These are phyloP conservation scores for Stratiomys singularior DNA, from an alignment of 2,888 invertebrate genomes.

Conservation along the genomic window DNA sequence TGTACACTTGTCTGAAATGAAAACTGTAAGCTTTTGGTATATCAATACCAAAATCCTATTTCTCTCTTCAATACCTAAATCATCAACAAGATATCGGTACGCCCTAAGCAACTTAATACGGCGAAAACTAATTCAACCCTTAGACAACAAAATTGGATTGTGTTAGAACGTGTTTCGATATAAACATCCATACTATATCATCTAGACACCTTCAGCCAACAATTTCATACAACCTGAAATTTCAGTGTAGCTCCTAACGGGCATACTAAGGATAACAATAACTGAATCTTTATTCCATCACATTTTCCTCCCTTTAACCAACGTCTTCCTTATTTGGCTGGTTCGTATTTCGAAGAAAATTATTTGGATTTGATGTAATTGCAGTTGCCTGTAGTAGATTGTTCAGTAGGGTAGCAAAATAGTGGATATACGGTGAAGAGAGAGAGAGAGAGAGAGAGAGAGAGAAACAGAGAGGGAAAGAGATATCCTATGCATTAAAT, in stretches of 20 bases:
- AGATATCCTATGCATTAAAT: not conserved
- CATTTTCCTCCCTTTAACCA: not conserved
- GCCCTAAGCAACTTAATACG: not conserved
- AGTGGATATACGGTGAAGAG: too few relatives aligned
- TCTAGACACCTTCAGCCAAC: too few relatives aligned
- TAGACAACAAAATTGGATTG: slow-evolving; percentile 33
- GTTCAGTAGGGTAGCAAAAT: not conserved
- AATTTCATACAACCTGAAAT: not conserved
- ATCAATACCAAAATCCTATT: too few relatives aligned
- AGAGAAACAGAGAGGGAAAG: too few relatives aligned
- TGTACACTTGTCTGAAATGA: too few relatives aligned
- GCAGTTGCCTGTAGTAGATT: not conserved
- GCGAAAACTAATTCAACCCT: slow-evolving; percentile 19
- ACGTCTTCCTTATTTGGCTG: not conserved
- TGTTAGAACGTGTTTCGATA: slow-evolving; percentile 1
- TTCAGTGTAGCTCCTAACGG: not conserved
- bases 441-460: too few relatives aligned
- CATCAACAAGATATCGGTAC: not conserved
- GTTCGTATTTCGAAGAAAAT: not conserved
- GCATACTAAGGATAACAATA: slow-evolving; percentile 24
- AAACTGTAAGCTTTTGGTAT: too few relatives aligned
- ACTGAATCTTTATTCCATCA: slow-evolving; percentile 12
- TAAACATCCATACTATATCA: not conserved
- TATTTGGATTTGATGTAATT: slow-evolving; percentile 26
- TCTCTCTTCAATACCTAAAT: not conserved